Evolutionary conservation across 2,113 vertebrate genomes (phyloP), one percentile per base, ranked within the genome.

Genomic region (Pseudopipra pipra): DNA sequence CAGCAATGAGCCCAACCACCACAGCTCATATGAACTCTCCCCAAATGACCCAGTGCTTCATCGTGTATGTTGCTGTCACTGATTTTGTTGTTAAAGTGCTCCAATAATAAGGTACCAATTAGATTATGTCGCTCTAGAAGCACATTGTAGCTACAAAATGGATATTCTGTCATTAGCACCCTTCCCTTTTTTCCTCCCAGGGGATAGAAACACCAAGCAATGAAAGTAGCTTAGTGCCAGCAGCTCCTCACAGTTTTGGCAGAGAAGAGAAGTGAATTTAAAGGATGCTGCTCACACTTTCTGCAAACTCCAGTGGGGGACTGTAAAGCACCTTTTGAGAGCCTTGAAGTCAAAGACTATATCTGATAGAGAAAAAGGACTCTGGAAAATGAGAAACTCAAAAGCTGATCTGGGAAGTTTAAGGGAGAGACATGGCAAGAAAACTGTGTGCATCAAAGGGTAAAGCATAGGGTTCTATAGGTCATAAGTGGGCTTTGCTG

Each of bases 81-180:
- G 95, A 87, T 90, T 96, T 93, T 86, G 41, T 91, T 88, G 85
- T 85, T 89, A 24, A 94, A 27, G 43, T 94, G 85, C 82, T 95
- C 70, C 78, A 91, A 74, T 96, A 97, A 96, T 91, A 96, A 66
- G 72, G 78, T 97, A 78, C 91, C 96, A 95, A 96, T 97, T 97
- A 96, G 90, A 97, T 97, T 96, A 94, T 74, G 84, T 95, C 78
- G 65, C 65, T 94, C 91, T 96, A 90, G 94, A 97, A 97, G 93
- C 83, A 77, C 78, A 92, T 78, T 97, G 90, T 75, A 94, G 73
- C 80, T 95, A 95, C 46, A 95, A 96, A 97, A 94, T 95, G 78
- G 87, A 31, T 96, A 83, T 92, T 35, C 28, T 88, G 54, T 95
- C 90, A 86, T 97, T 97, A 98, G 71, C 37, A 80, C 83, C 89